phyloP scores from a whole-genome alignment of 2,888 invertebrate genomes.

The Dynastes hyllus region DNA sequence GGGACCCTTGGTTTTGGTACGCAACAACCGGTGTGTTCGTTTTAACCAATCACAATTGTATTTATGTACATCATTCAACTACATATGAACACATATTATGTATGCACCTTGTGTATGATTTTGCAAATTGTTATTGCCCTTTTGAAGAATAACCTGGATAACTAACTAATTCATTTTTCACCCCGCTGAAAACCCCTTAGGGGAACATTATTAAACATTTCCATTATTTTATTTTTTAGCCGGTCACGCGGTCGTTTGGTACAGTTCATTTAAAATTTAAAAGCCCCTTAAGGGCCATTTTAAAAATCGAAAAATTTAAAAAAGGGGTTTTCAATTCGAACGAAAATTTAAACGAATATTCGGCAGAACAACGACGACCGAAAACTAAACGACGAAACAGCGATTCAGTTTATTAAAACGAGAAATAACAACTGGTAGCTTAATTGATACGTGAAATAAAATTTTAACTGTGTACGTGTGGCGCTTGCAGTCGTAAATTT shows the following conservation, averaged over 20 bases:
- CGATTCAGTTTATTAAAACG: conserved; percentile 36
- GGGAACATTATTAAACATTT: too few relatives aligned
- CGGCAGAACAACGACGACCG: conserved; percentile 1
- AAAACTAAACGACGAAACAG: conserved; percentile 22
- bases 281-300: neutral
- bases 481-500: neutral
- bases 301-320: conserved; percentile 46
- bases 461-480: neutral
- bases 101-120: too few relatives aligned
- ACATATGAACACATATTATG: too few relatives aligned
- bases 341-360: conserved; percentile 10
- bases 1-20: too few relatives aligned
- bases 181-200: too few relatives aligned
- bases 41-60: too few relatives aligned
- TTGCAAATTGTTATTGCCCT: too few relatives aligned
- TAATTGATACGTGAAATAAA: conserved; percentile 40
- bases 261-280: too few relatives aligned
- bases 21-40: too few relatives aligned
- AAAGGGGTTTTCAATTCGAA: conserved; percentile 24
- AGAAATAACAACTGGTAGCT: conserved; percentile 30
- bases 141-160: too few relatives aligned
- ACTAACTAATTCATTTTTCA: too few relatives aligned
- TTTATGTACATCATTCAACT: too few relatives aligned
- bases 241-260: neutral
- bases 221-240: neutral